These are phyloP conservation scores for Anthrax anthrax DNA, from an alignment of 2,888 invertebrate species.

Conservation along the genomic window DNA sequence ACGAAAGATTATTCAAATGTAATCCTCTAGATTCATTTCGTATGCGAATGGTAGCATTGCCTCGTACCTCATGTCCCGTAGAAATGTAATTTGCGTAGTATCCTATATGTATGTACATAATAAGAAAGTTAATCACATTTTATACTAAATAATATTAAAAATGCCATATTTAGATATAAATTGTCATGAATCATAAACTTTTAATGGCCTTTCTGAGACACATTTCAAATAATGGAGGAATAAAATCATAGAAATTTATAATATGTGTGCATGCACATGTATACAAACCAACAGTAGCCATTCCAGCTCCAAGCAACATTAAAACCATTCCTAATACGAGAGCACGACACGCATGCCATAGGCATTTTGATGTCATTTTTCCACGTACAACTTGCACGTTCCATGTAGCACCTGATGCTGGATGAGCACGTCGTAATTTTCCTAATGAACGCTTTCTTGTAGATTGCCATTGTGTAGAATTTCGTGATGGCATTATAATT, in stretches of 20 bases:
- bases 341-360: conserved; percentile 91
- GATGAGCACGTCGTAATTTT: conserved; percentile 54
- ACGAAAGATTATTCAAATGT: conserved; percentile 78
- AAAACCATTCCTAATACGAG: conserved; percentile 74
- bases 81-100: conserved; percentile 74
- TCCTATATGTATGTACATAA: conserved; percentile 36
- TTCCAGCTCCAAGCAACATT: conserved; percentile 77
- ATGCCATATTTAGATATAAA: too few species aligned
- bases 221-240: too few species aligned
- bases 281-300: conserved; percentile 80
- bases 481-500: conserved; percentile 31
- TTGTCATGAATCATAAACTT: background rate
- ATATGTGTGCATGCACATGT: too few species aligned
- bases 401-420: conserved; percentile 71
- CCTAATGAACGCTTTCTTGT: conserved; percentile 35
- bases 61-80: conserved; percentile 60
- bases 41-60: conserved; percentile 61
- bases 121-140: background rate
- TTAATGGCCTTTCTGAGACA: background rate
- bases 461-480: conserved; percentile 23
- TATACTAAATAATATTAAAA: background rate
- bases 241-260: too few species aligned
- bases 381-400: conserved; percentile 74
- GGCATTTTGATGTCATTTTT: conserved; percentile 75
- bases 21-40: conserved; percentile 72